Conservation (phyloP, 2,797 vertebrate genomes). For the Trachops cirrhosus region DNA sequence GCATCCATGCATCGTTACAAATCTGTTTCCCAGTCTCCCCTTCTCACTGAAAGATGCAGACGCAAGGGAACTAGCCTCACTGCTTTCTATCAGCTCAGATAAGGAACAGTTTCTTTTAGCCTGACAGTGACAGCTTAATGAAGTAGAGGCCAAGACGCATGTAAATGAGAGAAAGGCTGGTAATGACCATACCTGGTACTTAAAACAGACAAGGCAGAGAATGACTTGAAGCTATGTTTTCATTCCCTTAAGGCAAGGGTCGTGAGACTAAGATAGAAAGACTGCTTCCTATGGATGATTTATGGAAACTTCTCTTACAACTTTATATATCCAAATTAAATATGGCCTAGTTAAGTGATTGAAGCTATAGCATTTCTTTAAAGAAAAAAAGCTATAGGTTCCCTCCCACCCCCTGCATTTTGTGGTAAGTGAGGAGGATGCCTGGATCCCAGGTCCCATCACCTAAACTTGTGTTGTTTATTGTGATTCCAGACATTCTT, state of each 20-base stretch:
- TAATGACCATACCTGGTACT: background rate
- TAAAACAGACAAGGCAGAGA: background rate
- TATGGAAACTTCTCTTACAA: background rate
- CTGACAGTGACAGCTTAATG: slow-evolving; percentile 68
- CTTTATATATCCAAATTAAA: background rate
- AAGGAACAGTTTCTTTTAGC: slow-evolving; percentile 76
- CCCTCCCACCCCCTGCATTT: background rate
- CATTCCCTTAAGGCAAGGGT: background rate
- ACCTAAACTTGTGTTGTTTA: background rate
- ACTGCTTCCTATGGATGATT: background rate
- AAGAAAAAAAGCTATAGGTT: background rate
- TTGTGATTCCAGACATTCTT: background rate
- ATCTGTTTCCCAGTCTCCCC: slow-evolving; percentile 80
- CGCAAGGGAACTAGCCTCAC: slow-evolving; percentile 78
- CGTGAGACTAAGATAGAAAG: background rate
- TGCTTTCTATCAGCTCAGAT: slow-evolving; percentile 81
- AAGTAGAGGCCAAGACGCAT: slow-evolving; percentile 63
- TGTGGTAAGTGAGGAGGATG: background rate
- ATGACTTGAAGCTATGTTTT: background rate
- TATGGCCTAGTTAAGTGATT: background rate
- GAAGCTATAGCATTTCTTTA: background rate
- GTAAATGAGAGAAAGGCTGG: slow-evolving; percentile 52
- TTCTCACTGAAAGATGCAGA: slow-evolving; percentile 78
- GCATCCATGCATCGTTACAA: slow-evolving; percentile 84
- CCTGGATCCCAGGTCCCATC: background rate